Conservation (phyloP, 2,888 invertebrate genomes). For the Mermis nigrescens region DNA sequence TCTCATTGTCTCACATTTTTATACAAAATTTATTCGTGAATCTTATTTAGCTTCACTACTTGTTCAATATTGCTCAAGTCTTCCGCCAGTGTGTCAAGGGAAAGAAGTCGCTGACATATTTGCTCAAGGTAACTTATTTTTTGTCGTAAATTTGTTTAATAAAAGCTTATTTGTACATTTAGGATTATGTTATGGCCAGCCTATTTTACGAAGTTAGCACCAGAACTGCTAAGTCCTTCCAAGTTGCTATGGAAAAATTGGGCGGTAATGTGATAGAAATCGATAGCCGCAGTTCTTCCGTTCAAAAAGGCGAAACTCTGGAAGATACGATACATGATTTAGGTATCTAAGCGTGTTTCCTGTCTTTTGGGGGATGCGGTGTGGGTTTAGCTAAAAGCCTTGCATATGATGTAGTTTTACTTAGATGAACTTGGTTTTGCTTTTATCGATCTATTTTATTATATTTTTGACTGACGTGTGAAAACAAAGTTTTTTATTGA, state of each 20-base stretch:
- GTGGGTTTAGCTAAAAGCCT: no score
- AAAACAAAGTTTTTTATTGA: no score
- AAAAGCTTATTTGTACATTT: neutral
- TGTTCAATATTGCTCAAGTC: constrained; percentile 64
- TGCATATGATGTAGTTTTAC: no score
- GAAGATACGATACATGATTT: constrained; percentile 42
- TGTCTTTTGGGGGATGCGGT: no score
- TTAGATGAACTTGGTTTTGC: no score
- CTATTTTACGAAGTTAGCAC: constrained; percentile 96
- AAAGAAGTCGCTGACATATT: neutral
- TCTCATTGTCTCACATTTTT: no score
- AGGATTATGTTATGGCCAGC: constrained; percentile 78
- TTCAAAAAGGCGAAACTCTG: constrained; percentile 83
- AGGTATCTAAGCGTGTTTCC: no score
- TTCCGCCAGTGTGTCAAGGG: neutral
- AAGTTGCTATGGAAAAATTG: constrained; percentile 83
- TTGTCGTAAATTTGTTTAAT: neutral
- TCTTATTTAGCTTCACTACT: constrained; percentile 53
- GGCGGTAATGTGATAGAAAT: constrained; percentile 80
- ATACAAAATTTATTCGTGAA: no score
- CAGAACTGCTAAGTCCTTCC: constrained; percentile 81
- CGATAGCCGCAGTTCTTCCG: constrained; percentile 54
- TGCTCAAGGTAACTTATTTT: neutral
- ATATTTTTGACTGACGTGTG: no score
- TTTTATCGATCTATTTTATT: no score